Evolutionary conservation across 1,140 invertebrate species (phyloP).

Genomic region (Nebria ingens): DNA sequence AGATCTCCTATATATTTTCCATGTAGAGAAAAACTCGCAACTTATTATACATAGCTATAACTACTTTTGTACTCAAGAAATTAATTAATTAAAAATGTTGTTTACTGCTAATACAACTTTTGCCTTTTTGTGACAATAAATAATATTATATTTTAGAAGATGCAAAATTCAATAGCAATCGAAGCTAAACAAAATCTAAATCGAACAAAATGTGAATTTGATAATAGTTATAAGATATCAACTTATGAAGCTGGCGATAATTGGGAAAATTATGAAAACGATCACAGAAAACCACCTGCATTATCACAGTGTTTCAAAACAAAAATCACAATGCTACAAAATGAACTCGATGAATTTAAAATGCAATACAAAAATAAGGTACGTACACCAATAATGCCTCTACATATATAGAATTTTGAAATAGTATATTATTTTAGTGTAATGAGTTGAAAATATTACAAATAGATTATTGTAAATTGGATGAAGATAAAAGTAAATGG

Average conservation of each 20-base stretch:
- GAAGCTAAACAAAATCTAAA: conserved; percentile 16
- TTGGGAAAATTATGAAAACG: conserved; percentile 15
- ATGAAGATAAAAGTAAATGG: conserved; percentile 34
- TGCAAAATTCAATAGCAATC: conserved; percentile 21
- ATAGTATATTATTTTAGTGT: conserved; percentile 22
- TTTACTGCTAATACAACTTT: not conserved
- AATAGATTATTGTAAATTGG: conserved; percentile 31
- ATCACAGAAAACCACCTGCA: conserved; percentile 23
- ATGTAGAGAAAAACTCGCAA: too few relatives aligned
- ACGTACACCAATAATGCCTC: conserved; percentile 12
- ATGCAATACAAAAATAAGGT: conserved; percentile 36
- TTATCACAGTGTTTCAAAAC: conserved; percentile 32
- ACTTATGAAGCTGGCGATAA: not conserved
- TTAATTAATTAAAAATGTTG: too few relatives aligned
- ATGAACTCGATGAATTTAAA: conserved; percentile 33
- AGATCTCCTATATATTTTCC: too few relatives aligned
- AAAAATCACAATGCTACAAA: conserved; percentile 36
- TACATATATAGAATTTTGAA: conserved; percentile 11
- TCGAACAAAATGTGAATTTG: conserved; percentile 13
- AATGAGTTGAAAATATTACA: conserved; percentile 35
- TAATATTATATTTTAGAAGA: conserved; percentile 19
- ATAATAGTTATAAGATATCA: not conserved
- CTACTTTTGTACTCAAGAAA: conserved; percentile 5
- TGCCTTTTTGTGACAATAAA: conserved; percentile 9
- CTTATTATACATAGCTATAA: too few relatives aligned